Percentiles rank a stretch among this genome's conserved stretches.
phyloP scores from a whole-genome alignment of 1,140 invertebrate genomes.

The Coptotermes formosanus region DNA sequence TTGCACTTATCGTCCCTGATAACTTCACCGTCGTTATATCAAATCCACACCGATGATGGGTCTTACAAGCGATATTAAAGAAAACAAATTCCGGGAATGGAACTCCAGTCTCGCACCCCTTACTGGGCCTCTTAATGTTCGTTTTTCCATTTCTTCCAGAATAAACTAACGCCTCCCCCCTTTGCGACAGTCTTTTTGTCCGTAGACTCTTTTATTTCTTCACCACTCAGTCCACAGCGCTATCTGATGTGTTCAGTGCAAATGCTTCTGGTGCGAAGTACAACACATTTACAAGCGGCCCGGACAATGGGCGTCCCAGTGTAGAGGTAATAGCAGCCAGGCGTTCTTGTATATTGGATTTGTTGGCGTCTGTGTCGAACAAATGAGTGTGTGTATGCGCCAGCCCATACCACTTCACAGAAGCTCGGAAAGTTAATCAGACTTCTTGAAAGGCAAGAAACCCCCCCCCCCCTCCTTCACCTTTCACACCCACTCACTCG shows the following conservation, averaged over 20 bases:
- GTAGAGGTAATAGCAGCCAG: constrained; percentile 21
- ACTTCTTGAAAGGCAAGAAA: constrained; percentile 18
- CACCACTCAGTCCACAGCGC: neutral
- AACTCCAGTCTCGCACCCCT: too few species aligned
- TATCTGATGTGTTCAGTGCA: neutral
- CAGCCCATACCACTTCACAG: neutral
- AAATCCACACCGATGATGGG: too few species aligned
- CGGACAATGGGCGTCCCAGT: constrained; percentile 8
- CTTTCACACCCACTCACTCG: neutral
- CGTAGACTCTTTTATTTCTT: too few species aligned
- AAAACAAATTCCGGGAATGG: too few species aligned
- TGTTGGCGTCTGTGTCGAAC: constrained; percentile 24
- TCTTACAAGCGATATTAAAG: too few species aligned
- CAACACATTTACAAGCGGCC: constrained; percentile 23
- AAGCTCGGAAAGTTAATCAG: constrained; percentile 24
- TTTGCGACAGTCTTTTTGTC: too few species aligned
- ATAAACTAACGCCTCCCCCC: too few species aligned
- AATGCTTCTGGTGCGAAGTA: neutral
- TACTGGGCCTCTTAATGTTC: too few species aligned
- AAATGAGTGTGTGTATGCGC: constrained; percentile 25
- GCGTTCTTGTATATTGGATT: constrained; percentile 25
- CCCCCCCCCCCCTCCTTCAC: neutral
- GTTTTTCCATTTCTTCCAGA: too few species aligned
- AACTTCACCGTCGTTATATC: too few species aligned
- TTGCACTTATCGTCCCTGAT: too few species aligned